phyloP scores from a whole-genome alignment of 2,113 vertebrate genomes.

The Speoplatyrhinus poulsoni region DNA sequence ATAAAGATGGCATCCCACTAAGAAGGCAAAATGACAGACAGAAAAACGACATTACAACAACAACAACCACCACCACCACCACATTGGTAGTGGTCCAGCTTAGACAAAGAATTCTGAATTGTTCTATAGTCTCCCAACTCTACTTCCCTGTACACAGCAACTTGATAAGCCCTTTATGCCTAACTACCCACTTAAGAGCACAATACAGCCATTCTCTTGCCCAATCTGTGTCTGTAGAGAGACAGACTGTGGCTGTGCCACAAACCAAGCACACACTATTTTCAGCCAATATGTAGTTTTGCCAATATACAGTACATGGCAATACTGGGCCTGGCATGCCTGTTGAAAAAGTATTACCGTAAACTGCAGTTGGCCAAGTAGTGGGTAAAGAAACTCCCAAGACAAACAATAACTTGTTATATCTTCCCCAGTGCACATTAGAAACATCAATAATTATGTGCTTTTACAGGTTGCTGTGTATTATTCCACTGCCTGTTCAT shows the following conservation, averaged over 20 bases:
- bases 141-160: constrained; percentile 24
- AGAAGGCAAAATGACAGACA: constrained; percentile 31
- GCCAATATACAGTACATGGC: neutral
- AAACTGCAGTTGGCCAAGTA: neutral
- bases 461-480: too few species aligned
- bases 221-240: constrained; percentile 1
- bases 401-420: neutral
- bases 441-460: too few species aligned
- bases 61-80: constrained; percentile 34
- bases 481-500: too few species aligned
- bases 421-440: too few species aligned
- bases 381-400: neutral
- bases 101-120: constrained; percentile 11
- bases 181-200: constrained; percentile 39
- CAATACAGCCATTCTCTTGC: constrained; percentile 28
- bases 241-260: neutral
- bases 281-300: neutral
- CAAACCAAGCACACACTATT: neutral
- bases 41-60: constrained; percentile 37
- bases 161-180: constrained; percentile 34
- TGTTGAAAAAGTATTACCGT: neutral
- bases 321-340: neutral
- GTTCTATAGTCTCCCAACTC: constrained; percentile 28
- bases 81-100: constrained; percentile 24
- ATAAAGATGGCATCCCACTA: constrained; percentile 41